Percentiles rank a stretch among this genome's conserved stretches.
phyloP scores from a whole-genome alignment of 1,140 invertebrate species.

The Pentalonia nigronervosa region DNA sequence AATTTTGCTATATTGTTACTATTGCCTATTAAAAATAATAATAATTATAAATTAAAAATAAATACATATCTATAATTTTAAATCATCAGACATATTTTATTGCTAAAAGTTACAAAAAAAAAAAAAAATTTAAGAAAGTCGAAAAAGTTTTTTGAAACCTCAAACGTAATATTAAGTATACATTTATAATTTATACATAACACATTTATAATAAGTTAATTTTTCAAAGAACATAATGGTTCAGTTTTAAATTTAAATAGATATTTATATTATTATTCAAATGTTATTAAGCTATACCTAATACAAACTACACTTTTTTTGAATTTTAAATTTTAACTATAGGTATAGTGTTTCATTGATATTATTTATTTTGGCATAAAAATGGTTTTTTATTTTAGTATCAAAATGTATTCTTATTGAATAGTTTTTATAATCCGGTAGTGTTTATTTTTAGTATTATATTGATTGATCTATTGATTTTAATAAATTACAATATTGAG shows the following conservation, averaged over 20 bases:
- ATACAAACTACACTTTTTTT: not conserved
- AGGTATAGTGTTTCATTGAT: not conserved
- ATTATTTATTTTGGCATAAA: not conserved
- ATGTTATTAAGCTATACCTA: not conserved
- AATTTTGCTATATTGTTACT: not conserved
- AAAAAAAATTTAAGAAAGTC: too few relatives aligned
- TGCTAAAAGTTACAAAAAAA: too few relatives aligned
- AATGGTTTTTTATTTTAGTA: not conserved
- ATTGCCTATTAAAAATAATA: too few relatives aligned
- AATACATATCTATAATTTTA: too few relatives aligned
- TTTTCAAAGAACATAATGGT: too few relatives aligned
- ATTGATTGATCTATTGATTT: not conserved
- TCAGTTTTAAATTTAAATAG: too few relatives aligned
- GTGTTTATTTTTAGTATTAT: not conserved
- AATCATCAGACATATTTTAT: too few relatives aligned
- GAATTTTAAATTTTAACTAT: not conserved
- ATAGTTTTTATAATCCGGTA: not conserved
- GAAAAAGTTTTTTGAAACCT: too few relatives aligned
- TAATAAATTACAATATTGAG: not conserved
- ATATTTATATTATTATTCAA: not conserved
- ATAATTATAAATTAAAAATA: too few relatives aligned
- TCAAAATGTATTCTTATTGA: not conserved
- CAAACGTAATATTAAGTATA: too few relatives aligned
- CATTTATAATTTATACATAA: too few relatives aligned
- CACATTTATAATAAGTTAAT: too few relatives aligned